Evolutionary conservation across 2,113 vertebrate genomes (phyloP).

Genomic region (Ariopsis seemanni): DNA sequence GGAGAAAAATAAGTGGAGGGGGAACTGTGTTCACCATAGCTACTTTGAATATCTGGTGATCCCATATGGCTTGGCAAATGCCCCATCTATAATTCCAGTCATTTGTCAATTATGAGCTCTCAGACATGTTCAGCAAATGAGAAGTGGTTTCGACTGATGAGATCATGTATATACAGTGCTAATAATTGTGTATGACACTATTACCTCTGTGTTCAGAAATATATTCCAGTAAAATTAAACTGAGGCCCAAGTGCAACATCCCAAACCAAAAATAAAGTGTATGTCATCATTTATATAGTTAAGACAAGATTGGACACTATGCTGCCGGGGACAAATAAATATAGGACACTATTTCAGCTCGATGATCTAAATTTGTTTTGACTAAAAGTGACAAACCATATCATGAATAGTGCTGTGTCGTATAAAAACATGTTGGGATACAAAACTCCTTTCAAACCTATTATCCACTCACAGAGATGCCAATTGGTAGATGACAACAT

Average conservation of each 20-base stretch:
- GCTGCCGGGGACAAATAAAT: constrained; percentile 14
- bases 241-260: neutral
- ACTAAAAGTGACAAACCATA: constrained; percentile 37
- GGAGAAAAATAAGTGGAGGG: neutral
- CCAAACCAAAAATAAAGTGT: constrained; percentile 4
- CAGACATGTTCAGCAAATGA: neutral
- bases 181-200: neutral
- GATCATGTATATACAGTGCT: neutral
- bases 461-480: constrained; percentile 35
- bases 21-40: neutral
- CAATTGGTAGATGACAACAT: constrained; percentile 50
- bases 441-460: constrained; percentile 42
- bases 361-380: constrained; percentile 26
- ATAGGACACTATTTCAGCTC: neutral
- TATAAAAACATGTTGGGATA: constrained; percentile 38
- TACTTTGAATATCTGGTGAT: neutral
- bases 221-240: neutral
- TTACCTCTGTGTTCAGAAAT: neutral
- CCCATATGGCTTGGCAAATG: neutral
- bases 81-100: neutral
- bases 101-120: neutral
- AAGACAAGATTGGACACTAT: neutral
- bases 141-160: neutral
- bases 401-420: constrained; percentile 27
- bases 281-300: constrained; percentile 12